Conservation (phyloP, 2,888 invertebrate species). For the Alviniconcha strummeri region DNA sequence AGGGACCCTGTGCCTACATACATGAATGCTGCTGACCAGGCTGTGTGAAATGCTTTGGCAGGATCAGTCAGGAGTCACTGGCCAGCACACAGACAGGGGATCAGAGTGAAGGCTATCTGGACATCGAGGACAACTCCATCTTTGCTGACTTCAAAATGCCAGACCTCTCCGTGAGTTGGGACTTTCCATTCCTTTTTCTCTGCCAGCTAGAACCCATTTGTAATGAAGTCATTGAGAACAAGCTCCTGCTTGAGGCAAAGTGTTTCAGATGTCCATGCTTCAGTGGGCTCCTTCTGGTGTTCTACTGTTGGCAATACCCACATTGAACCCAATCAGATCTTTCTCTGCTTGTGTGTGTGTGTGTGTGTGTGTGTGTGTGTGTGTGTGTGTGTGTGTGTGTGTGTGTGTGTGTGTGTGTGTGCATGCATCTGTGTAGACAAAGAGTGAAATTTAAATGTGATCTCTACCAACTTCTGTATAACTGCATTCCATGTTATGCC, state of each 20-base stretch:
- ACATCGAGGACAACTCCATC: slow-evolving; percentile 64
- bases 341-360: neutral
- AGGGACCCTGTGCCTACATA: no score
- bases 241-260: no score
- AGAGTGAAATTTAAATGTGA: no score
- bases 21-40: no score
- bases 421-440: neutral
- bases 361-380: neutral
- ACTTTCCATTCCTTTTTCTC: neutral
- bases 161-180: slow-evolving; percentile 63
- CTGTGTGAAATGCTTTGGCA: slow-evolving; percentile 30
- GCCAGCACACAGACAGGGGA: slow-evolving; percentile 47
- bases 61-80: slow-evolving; percentile 65
- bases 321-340: neutral
- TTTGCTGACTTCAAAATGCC: slow-evolving; percentile 70
- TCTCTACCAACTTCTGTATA: no score
- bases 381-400: neutral
- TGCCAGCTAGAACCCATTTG: neutral
- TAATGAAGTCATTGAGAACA: no score
- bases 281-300: no score
- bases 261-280: no score
- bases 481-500: no score
- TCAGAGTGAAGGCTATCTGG: slow-evolving; percentile 49
- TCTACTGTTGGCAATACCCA: no score
- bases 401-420: neutral